Evolutionary conservation across 1,140 invertebrate genomes (phyloP).

Genomic region (Zaprionus vittiger): DNA sequence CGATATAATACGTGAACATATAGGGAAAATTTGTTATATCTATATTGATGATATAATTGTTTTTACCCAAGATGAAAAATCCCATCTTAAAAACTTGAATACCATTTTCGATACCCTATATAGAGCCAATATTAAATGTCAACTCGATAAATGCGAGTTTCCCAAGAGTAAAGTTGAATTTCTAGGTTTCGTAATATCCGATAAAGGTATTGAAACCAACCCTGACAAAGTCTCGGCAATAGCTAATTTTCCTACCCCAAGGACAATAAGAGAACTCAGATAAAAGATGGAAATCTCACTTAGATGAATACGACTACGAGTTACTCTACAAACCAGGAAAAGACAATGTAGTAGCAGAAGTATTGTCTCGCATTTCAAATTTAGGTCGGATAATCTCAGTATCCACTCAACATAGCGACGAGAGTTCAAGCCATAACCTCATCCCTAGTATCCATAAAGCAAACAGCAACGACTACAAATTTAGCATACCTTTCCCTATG

Average conservation of each 20-base stretch:
- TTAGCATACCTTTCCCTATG: no score
- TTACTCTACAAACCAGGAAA: conserved; percentile 75
- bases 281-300: background rate
- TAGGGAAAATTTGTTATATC: background rate
- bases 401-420: conserved; percentile 30
- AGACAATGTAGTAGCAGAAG: conserved; percentile 58
- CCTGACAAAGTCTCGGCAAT: conserved; percentile 52
- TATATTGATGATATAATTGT: conserved; percentile 4
- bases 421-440: conserved; percentile 35
- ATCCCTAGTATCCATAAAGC: conserved; percentile 17
- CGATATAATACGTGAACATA: no score
- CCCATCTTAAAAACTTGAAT: background rate
- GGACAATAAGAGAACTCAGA: conserved; percentile 50
- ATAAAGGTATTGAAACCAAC: conserved; percentile 53
- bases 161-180: conserved; percentile 50
- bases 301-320: background rate
- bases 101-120: background rate
- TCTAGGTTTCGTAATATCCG: background rate
- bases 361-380: conserved; percentile 30
- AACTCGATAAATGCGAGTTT: conserved; percentile 21
- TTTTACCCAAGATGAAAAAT: conserved; percentile 3
- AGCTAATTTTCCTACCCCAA: conserved; percentile 58
- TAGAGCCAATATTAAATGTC: conserved; percentile 5
- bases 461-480: conserved; percentile 1
- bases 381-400: conserved; percentile 21